phyloP scores from a whole-genome alignment of 2,797 vertebrate genomes.

The Tachyglossus aculeatus region DNA sequence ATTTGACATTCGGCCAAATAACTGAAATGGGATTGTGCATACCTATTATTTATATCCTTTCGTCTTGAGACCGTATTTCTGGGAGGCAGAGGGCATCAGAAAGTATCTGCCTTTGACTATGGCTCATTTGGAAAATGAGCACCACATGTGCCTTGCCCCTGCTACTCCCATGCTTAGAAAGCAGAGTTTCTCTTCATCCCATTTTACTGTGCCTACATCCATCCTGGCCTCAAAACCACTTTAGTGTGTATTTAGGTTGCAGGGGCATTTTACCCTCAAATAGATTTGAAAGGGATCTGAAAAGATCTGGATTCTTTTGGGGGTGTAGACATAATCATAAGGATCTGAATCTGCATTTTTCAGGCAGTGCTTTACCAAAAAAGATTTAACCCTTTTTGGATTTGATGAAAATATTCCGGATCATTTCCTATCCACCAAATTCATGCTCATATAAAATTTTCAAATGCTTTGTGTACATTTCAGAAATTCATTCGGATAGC shows the following conservation, averaged over 20 bases:
- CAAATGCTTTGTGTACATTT: too few relatives aligned
- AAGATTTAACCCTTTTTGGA: not conserved
- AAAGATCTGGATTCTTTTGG: not conserved
- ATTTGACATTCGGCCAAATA: constrained; percentile 9
- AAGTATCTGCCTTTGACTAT: constrained; percentile 5
- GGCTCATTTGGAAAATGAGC: constrained; percentile 2
- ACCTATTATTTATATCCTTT: not conserved
- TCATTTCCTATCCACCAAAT: too few relatives aligned
- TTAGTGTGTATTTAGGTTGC: not conserved
- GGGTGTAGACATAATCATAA: not conserved
- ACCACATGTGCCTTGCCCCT: not conserved
- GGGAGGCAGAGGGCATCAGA: not conserved
- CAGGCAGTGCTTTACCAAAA: not conserved
- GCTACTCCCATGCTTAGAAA: not conserved
- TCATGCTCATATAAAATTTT: too few relatives aligned
- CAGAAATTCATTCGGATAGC: too few relatives aligned
- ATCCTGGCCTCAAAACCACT: not conserved
- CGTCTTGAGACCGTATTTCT: not conserved
- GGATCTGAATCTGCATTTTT: not conserved
- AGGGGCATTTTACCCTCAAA: not conserved
- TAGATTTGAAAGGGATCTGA: not conserved
- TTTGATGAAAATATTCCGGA: too few relatives aligned
- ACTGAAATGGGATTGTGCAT: not conserved
- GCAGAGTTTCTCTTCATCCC: too few relatives aligned
- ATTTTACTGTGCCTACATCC: too few relatives aligned